Base-by-base conservation (phyloP, 2,797 vertebrate species). In the Echiichthys vipera region DNA sequence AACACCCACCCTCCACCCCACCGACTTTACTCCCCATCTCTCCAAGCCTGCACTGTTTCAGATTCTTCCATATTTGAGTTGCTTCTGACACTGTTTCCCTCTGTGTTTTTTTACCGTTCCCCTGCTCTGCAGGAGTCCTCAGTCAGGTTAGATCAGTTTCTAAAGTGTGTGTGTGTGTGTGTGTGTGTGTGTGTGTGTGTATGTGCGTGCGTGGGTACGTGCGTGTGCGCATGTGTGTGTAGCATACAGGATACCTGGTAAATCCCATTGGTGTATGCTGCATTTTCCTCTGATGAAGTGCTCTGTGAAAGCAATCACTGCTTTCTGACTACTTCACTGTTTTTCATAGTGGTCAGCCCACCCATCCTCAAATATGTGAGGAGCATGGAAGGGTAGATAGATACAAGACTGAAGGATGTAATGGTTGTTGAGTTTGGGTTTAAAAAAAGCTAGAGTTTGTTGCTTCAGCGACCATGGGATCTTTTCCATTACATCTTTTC, bases 261-360 rank as follows among this genome's bases (percentile, higher is more conserved):
- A 81, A 59, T 78, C 71, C 77, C 59, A 40, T 25, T 24, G 54
- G 53, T 78, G 43, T 40, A 10, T 7, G 51, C 75, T 75, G 59
- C 18, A 72, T 81, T 85, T 78, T 58, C 46, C 58, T 78, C 58
- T 67, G 63, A 80, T 77, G 78, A 81, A 29, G 65, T 57, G 76
- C 71, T 86, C 86, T 87, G 86, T 62, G 64, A 88, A 89, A 90
- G 80, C 66, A 59, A 86, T 89, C 84, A 85, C 66, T 73, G 27
- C 75, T 74, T 43, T 81, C 74, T 76, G 74, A 86, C 68, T 80
- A 12, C 75, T 63, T 71, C 50, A 32, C 61, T 81, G 73, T 84
- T 80, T 71, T 71, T 76, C 83, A 47, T 65, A 54, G 64, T 71
- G 83, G 85, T 78, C 77, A 77, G 84, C 74, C 79, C 88, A 88